Evolutionary conservation across 2,797 vertebrate species (phyloP), one percentile per base, ranked within the genome.

Genomic region (Microcaecilia unicolor): DNA sequence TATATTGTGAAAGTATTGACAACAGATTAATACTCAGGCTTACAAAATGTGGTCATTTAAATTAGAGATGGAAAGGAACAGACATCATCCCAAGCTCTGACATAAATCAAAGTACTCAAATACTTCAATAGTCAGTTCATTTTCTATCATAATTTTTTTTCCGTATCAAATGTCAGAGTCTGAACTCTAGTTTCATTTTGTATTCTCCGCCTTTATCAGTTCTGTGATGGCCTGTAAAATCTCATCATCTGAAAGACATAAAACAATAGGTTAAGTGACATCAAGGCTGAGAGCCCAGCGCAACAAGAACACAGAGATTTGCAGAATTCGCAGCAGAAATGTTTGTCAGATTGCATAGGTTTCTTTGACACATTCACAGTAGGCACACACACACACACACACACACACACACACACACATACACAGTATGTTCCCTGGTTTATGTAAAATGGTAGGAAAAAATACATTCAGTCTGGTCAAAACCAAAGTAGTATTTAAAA

Each of bases 141-240:
- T 45, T 61, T 38, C 29, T 36, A 2, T 0, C 32, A 29, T 29
- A 38, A 47, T 49, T 42, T 34, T 10, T 18, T 31, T 38, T 28
- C 10, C 25, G 19, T 43, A 16, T 44, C 25, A 44, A 34, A 53
- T 48, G 15, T 19, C 16, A 34, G 8, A 28, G 20, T 14, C 7
- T 4, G 37, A 38, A 23, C 33, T 18, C 43, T 43, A 28, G 8
- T 40, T 51, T 74, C 62, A 74, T 28, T 67, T 63, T 23, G 37
- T 10, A 5, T 79, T 78, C 64, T 98, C 93, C 2, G 77, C 85
- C 70, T 83, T 85, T 55, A 98, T 90, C 72, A 99, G 54, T 57
- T 98, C 90, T 38, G 86, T 87, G 60, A 99, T 96, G 42, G 93
- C 61, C 23, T 83, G 79, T 32, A 99, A 92, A 52, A 92, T 85